A percentile compares a stretch with the other conserved stretches of the same genome.
phyloP scores from a whole-genome alignment of 2,888 invertebrate species.

The Petrolisthes cinctipes region DNA sequence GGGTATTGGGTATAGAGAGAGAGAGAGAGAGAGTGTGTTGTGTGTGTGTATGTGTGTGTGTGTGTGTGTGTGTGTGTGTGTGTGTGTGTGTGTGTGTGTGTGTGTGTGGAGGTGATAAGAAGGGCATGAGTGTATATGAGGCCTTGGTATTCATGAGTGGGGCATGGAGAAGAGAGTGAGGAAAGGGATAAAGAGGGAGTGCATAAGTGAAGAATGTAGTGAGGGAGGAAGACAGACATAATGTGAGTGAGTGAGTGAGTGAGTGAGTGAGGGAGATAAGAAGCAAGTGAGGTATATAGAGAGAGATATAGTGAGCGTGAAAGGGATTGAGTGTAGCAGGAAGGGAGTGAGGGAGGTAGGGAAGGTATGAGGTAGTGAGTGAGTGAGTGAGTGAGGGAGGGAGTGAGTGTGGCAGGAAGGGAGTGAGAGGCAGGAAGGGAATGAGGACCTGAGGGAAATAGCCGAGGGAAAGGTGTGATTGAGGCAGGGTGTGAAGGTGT shows the following conservation, averaged over 20 bases:
- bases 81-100: no score
- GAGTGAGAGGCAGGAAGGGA: not conserved
- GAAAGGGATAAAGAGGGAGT: not conserved
- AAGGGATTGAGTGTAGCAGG: not conserved
- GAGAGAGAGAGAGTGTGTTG: no score
- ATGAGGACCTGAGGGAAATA: not conserved
- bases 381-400: not conserved
- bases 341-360: not conserved
- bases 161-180: not conserved
- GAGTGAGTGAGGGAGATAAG: no score
- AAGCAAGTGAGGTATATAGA: not conserved
- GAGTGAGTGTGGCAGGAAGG: not conserved
- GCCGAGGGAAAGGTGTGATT: not conserved
- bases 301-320: not conserved
- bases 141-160: not conserved
- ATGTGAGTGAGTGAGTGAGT: no score
- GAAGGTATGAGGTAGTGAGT: not conserved
- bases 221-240: not conserved
- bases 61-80: no score
- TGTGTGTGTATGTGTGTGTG: no score
- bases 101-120: no score
- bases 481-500: not conserved
- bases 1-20: no score
- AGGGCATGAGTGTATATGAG: no score
- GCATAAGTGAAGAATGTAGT: not conserved